Percentiles rank a stretch among this genome's conserved stretches.
Conservation (phyloP, 2,113 vertebrate genomes). For the Apodemus sylvaticus region DNA sequence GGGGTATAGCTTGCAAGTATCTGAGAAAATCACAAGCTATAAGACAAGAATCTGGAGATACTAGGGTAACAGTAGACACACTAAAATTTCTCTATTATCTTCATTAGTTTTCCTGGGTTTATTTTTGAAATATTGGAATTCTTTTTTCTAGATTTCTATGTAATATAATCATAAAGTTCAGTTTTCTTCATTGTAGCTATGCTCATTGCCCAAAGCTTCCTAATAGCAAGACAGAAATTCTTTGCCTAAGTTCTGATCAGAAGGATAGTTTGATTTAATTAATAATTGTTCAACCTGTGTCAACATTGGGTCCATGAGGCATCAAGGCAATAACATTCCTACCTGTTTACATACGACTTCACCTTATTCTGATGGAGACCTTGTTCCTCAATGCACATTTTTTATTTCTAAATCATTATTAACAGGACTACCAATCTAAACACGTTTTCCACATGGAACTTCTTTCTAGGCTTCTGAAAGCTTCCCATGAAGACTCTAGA, state of each 20-base stretch:
- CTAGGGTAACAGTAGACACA: not conserved
- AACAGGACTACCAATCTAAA: constrained; percentile 5
- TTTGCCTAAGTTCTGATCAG: not conserved
- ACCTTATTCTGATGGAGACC: not conserved
- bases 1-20: not conserved
- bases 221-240: constrained; percentile 11
- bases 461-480: constrained; percentile 21
- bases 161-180: not conserved
- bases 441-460: not conserved
- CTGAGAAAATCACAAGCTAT: not conserved
- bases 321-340: not conserved
- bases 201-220: not conserved
- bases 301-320: not conserved
- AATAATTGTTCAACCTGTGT: not conserved
- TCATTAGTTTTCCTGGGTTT: not conserved
- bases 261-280: not conserved
- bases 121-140: constrained; percentile 21
- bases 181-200: constrained; percentile 11
- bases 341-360: not conserved
- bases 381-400: not conserved
- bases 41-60: constrained; percentile 22
- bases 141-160: not conserved
- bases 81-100: constrained; percentile 21
- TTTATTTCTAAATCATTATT: constrained; percentile 21
- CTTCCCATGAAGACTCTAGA: not conserved